Percentiles rank a stretch among this genome's conserved stretches.
Conservation (phyloP, 2,888 invertebrate species). For the Drosophila maculinotata region DNA sequence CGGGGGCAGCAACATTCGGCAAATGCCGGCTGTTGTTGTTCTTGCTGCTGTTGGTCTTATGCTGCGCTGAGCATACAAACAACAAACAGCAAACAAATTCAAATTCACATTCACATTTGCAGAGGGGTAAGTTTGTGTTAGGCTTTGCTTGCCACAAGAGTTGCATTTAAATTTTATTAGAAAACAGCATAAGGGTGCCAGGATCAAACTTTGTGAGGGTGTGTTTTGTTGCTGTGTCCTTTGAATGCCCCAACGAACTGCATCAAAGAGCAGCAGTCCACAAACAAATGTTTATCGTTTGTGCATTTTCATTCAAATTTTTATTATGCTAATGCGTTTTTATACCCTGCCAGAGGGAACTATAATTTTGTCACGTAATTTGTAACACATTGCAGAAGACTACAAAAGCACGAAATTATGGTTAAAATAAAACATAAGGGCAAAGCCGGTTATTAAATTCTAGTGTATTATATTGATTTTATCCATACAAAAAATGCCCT, state of each 20-base stretch:
- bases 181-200: conserved; percentile 46
- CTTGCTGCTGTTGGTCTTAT: conserved; percentile 31
- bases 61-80: conserved; percentile 51
- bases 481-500: too few species aligned
- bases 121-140: conserved; percentile 36
- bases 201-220: conserved; percentile 10
- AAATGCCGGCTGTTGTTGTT: conserved; percentile 39
- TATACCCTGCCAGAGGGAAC: background rate
- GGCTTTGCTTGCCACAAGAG: conserved; percentile 56
- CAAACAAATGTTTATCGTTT: conserved; percentile 63
- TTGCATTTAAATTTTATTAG: conserved; percentile 79
- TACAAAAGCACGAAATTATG: too few species aligned
- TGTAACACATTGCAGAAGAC: too few species aligned
- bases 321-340: conserved; percentile 43
- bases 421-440: too few species aligned
- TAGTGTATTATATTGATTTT: too few species aligned
- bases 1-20: conserved; percentile 21
- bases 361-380: background rate
- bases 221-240: conserved; percentile 15
- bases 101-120: background rate
- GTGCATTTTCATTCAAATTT: conserved; percentile 33
- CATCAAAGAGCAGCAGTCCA: conserved; percentile 61
- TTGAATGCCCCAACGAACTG: conserved; percentile 51
- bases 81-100: background rate
- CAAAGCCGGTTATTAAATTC: too few species aligned